Evolutionary conservation across 2,888 invertebrate species (phyloP).

Genomic region (Bombylius discolor): DNA sequence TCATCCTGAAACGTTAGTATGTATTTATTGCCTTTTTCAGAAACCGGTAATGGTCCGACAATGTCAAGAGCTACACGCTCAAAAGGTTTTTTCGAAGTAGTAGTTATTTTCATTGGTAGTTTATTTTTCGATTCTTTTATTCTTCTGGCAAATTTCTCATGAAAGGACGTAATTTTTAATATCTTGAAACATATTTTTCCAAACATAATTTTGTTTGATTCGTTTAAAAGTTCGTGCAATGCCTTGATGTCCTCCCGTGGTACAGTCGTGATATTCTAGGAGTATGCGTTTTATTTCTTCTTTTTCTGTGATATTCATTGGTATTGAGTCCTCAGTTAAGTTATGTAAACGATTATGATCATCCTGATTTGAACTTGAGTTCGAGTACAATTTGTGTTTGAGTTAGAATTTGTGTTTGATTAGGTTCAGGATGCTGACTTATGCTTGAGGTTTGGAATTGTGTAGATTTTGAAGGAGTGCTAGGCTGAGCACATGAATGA

Average conservation of each 20-base stretch:
- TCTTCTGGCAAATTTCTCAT: slow-evolving; percentile 1
- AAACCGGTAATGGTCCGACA: neutral
- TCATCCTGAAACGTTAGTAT: neutral
- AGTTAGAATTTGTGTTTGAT: no score
- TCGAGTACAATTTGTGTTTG: no score
- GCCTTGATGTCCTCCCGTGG: neutral
- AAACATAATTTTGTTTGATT: neutral
- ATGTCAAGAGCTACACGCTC: neutral
- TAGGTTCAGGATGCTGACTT: no score
- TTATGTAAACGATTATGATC: no score
- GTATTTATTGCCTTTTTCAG: neutral
- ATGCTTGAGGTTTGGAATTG: no score
- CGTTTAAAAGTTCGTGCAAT: neutral
- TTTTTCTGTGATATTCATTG: no score
- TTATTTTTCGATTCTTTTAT: slow-evolving; percentile 1
- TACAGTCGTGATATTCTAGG: neutral
- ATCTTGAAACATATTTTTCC: slow-evolving; percentile 1
- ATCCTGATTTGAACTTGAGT: no score
- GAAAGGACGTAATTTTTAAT: slow-evolving; percentile 1
- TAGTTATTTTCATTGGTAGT: slow-evolving; percentile 6
- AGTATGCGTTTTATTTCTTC: no score
- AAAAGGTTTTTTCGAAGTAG: neutral
- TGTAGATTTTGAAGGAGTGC: no score
- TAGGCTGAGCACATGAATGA: no score
- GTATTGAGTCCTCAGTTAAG: no score